A percentile compares a stretch with the other conserved stretches of the same genome.
Conservation (phyloP, 2,113 vertebrate genomes). For the Phodopus roborovskii region DNA sequence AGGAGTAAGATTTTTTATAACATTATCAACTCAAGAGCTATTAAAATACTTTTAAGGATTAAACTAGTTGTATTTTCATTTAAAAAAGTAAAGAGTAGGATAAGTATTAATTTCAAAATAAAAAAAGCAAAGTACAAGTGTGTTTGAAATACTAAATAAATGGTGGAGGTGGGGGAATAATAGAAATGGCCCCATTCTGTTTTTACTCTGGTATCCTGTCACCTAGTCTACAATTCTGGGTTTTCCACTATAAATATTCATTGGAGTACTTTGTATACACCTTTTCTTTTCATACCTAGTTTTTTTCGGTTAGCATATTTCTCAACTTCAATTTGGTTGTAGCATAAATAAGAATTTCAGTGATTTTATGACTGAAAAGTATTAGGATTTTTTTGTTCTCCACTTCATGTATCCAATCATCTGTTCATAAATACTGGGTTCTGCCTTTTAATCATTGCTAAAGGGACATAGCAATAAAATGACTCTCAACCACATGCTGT, state of each 20-base stretch:
- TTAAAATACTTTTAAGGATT: not conserved
- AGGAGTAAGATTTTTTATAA: constrained; percentile 2
- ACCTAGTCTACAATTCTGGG: not conserved
- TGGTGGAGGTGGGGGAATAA: too few species aligned
- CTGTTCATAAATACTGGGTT: not conserved
- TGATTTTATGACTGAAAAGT: not conserved
- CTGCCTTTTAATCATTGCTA: not conserved
- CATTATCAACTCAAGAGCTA: not conserved
- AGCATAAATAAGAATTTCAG: not conserved
- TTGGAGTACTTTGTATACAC: not conserved
- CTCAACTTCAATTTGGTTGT: not conserved
- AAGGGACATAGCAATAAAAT: not conserved
- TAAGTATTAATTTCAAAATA: constrained; percentile 21
- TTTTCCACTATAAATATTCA: not conserved
- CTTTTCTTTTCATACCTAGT: not conserved
- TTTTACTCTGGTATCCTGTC: not conserved
- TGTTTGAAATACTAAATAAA: not conserved
- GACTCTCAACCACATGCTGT: not conserved
- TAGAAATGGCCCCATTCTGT: not conserved
- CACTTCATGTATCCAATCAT: not conserved
- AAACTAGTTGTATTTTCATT: not conserved
- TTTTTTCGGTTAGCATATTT: not conserved
- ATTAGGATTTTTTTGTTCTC: not conserved
- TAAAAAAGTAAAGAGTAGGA: not conserved
- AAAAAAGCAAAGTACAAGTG: not conserved